Evolutionary conservation across 1,140 invertebrate species (phyloP).

Genomic region (Lordiphosa mommai): DNA sequence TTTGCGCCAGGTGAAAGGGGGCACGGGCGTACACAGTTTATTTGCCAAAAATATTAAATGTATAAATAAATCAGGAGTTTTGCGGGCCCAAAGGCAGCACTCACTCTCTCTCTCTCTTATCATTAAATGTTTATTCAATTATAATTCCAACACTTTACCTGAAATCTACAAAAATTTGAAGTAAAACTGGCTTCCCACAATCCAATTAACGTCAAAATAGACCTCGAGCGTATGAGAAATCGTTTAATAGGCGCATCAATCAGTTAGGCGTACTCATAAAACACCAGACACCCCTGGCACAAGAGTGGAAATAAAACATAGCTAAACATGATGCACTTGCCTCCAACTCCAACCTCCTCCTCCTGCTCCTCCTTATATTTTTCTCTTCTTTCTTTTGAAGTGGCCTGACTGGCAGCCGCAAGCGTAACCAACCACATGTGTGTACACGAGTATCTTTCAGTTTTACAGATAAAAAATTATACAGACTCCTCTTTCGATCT

Average conservation of each 20-base stretch:
- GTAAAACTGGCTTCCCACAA: constrained; percentile 16
- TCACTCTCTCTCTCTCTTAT: constrained; percentile 4
- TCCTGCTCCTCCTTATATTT: neutral
- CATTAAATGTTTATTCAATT: constrained; percentile 58
- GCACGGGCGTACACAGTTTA: constrained; percentile 27
- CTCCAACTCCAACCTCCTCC: constrained; percentile 20
- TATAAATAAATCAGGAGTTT: constrained; percentile 58
- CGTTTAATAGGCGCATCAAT: constrained; percentile 73
- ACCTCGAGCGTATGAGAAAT: constrained; percentile 39
- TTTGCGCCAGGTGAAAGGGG: constrained; percentile 1
- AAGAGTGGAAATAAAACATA: constrained; percentile 64
- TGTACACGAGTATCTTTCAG: constrained; percentile 25
- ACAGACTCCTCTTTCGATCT: neutral
- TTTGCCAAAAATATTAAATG: constrained; percentile 71
- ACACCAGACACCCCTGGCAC: constrained; percentile 36
- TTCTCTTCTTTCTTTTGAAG: constrained; percentile 60
- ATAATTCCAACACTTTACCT: constrained; percentile 24
- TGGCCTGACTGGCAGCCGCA: constrained; percentile 42
- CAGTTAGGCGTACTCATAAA: constrained; percentile 63
- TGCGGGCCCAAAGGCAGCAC: neutral
- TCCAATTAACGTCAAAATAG: constrained; percentile 66
- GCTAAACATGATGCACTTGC: constrained; percentile 37
- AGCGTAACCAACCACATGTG: constrained; percentile 31
- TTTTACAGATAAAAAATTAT: constrained; percentile 40
- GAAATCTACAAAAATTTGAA: too few species aligned